Base-by-base conservation (phyloP, 1,140 invertebrate genomes). In the Pachypeltis micranthus region DNA sequence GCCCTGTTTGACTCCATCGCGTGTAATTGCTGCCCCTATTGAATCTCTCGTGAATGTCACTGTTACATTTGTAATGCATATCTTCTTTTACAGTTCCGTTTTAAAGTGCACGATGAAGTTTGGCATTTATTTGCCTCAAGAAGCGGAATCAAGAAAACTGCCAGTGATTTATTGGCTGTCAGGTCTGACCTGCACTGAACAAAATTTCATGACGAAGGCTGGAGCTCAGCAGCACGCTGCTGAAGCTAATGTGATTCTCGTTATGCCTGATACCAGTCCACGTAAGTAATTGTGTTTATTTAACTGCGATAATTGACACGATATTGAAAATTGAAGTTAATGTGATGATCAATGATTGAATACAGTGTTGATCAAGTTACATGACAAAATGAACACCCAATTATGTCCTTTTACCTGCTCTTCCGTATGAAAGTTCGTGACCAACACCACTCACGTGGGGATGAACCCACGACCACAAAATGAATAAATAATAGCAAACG, bases 261-360 rank as follows among this genome's bases (percentile, higher is more conserved):
- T 99, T 1, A 85, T 85, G 67, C 94, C 96, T 3, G 96, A 99
- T 72, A 99, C 96, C 0, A 98, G 94, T 72, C 96, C 96, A 4
- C 80, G 85, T 81, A 76, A 76, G 75, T 64, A 26, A n/a, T n/a
- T n/a, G n/a, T n/a, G n/a, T n/a, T n/a, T n/a, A n/a, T n/a, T n/a
- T n/a, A n/a, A n/a, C n/a, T n/a, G n/a, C n/a, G n/a, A n/a, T n/a
- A n/a, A n/a, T n/a, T n/a, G n/a, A n/a, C n/a, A n/a, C n/a, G n/a
- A n/a, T n/a, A n/a, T n/a, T n/a, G n/a, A n/a, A n/a, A n/a, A n/a
- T n/a, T n/a, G n/a, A n/a, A n/a, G n/a, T n/a, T n/a, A n/a, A n/a
- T n/a, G n/a, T n/a, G n/a, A n/a, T n/a, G n/a, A n/a, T n/a, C n/a
- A n/a, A n/a, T n/a, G n/a, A n/a, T n/a, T n/a, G n/a, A n/a, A n/a